phyloP scores from a whole-genome alignment of 2,113 vertebrate species.

The Falcunculus frontatus region DNA sequence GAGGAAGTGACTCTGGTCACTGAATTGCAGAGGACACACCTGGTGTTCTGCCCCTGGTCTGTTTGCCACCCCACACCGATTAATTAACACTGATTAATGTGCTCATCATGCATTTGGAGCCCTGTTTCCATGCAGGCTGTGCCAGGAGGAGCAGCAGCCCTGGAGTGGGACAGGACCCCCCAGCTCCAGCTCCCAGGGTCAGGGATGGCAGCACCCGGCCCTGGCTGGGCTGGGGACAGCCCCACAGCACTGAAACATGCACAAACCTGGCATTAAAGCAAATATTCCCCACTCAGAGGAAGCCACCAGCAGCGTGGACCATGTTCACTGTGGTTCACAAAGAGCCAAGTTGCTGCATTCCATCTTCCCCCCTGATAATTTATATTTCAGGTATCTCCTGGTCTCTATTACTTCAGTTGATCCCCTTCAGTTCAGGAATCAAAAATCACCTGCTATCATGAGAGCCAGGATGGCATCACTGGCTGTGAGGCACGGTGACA shows the following conservation, averaged over 20 bases:
- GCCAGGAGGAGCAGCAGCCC: neutral
- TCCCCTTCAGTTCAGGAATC: neutral
- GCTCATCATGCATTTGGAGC: constrained; percentile 59
- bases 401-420: neutral
- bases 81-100: neutral
- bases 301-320: neutral
- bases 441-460: constrained; percentile 9
- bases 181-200: neutral
- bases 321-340: neutral
- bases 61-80: neutral
- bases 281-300: neutral
- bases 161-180: neutral
- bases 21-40: neutral
- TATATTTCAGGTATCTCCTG: neutral
- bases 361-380: neutral
- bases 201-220: neutral
- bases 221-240: neutral
- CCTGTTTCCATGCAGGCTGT: neutral
- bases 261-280: neutral
- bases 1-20: neutral
- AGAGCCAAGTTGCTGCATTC: neutral
- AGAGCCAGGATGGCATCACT: neutral
- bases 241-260: neutral
- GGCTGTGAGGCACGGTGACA: neutral
- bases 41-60: neutral